Conservation (phyloP, 2,888 invertebrate species). For the Orchestes rusci region DNA sequence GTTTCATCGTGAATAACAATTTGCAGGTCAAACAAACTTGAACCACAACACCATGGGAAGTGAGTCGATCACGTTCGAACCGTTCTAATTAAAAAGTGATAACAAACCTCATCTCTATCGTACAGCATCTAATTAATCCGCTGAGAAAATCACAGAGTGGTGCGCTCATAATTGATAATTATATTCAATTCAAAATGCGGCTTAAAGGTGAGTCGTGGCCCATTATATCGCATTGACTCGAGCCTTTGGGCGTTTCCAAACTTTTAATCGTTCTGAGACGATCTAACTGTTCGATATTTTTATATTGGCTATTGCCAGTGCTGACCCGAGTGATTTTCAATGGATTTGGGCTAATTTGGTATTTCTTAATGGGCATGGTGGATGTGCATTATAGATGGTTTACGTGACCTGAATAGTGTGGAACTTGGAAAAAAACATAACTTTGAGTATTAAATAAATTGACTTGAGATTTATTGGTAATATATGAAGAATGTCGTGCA, state of each 20-base stretch:
- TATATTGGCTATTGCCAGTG: neutral
- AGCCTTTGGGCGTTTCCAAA: conserved; percentile 16
- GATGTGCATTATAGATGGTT: no score
- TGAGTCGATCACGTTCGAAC: no score
- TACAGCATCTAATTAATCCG: conserved; percentile 29
- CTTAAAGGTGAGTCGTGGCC: conserved; percentile 33
- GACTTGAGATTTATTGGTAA: no score
- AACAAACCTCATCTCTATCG: conserved; percentile 16
- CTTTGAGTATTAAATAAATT: no score
- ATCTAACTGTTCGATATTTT: neutral
- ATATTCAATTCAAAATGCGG: conserved; percentile 34
- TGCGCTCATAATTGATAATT: conserved; percentile 33
- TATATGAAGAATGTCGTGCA: no score
- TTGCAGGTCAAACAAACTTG: no score
- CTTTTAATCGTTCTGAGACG: neutral
- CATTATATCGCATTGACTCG: conserved; percentile 18
- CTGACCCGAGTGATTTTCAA: neutral
- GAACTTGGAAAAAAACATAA: no score
- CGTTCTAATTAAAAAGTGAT: conserved; percentile 15
- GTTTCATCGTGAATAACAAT: no score
- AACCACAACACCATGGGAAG: no score
- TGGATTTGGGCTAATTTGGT: no score
- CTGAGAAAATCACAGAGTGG: conserved; percentile 29
- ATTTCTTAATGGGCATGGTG: no score
- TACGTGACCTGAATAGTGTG: no score